Evolutionary conservation across 2,113 vertebrate genomes (phyloP).

Genomic region (Pomatorhinus ruficollis): DNA sequence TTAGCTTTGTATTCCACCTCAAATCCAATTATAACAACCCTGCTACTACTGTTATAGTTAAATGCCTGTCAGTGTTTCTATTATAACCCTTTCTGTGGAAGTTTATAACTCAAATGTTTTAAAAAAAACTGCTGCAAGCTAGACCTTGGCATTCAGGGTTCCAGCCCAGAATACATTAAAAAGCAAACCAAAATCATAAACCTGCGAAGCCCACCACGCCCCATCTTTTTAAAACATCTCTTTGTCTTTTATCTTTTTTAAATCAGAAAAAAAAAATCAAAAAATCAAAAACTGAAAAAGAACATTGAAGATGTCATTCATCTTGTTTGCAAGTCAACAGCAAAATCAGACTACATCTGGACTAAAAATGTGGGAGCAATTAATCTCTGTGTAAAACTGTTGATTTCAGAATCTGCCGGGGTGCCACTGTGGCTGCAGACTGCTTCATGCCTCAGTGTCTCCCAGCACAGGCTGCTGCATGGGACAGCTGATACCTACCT

Average conservation of each 20-base stretch:
- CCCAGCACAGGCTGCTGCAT: not conserved
- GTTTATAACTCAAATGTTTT: conserved; percentile 11
- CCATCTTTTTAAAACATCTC: not conserved
- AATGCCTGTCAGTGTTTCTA: conserved; percentile 17
- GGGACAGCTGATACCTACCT: not conserved
- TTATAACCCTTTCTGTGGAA: not conserved
- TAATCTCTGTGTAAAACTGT: not conserved
- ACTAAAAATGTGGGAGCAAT: not conserved
- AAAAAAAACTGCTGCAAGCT: conserved; percentile 26
- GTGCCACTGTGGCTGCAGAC: not conserved
- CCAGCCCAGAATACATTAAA: not conserved
- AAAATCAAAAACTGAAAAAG: not conserved
- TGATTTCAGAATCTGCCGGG: not conserved
- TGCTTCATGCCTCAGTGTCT: not conserved
- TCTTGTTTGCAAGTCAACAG: not conserved
- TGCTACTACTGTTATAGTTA: conserved; percentile 21
- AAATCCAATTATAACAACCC: conserved; percentile 62
- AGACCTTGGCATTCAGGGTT: not conserved
- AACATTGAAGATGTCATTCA: not conserved
- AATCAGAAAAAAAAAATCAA: not conserved
- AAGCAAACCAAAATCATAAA: not conserved
- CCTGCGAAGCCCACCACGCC: not conserved
- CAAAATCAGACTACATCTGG: not conserved
- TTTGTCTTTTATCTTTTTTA: not conserved
- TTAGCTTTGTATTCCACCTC: conserved; percentile 45